Evolutionary conservation across 2,888 invertebrate species (phyloP).

Genomic region (Psylliodes chrysocephalus): DNA sequence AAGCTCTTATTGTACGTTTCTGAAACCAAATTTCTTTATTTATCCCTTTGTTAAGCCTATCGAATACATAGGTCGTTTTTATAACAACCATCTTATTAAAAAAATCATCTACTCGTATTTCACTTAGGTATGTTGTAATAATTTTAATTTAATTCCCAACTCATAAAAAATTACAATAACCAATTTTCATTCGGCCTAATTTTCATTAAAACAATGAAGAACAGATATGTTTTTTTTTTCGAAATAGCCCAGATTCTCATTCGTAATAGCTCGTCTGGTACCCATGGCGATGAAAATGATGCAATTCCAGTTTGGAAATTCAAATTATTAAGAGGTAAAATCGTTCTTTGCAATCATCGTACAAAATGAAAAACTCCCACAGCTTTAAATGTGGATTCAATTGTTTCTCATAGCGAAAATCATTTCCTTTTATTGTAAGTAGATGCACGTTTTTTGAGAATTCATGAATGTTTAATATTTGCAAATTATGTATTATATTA

Average conservation of each 20-base stretch:
- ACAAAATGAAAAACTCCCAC: conserved; percentile 6
- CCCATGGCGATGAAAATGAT: background rate
- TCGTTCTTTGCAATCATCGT: conserved; percentile 2
- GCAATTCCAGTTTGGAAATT: conserved; percentile 1
- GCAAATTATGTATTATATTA: no score
- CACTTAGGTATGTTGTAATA: background rate
- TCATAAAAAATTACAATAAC: background rate
- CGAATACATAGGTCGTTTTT: no score
- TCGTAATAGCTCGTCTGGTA: background rate
- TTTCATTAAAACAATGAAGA: conserved; percentile 10
- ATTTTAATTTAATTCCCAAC: background rate
- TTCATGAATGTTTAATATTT: no score
- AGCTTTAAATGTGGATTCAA: background rate
- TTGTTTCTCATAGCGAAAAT: conserved; percentile 6
- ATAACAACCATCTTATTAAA: no score
- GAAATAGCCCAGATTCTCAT: conserved; percentile 5
- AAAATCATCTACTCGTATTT: no score
- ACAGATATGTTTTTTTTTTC: background rate
- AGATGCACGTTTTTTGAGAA: background rate
- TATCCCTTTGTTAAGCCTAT: no score
- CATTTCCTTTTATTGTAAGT: background rate
- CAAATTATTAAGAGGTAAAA: conserved; percentile 12
- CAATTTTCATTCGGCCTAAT: background rate
- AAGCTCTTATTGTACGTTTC: no score
- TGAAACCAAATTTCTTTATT: no score